Evolutionary conservation across 2,797 vertebrate genomes (phyloP), one percentile per base, ranked within the genome.

Genomic region (Cyclopterus lumpus): DNA sequence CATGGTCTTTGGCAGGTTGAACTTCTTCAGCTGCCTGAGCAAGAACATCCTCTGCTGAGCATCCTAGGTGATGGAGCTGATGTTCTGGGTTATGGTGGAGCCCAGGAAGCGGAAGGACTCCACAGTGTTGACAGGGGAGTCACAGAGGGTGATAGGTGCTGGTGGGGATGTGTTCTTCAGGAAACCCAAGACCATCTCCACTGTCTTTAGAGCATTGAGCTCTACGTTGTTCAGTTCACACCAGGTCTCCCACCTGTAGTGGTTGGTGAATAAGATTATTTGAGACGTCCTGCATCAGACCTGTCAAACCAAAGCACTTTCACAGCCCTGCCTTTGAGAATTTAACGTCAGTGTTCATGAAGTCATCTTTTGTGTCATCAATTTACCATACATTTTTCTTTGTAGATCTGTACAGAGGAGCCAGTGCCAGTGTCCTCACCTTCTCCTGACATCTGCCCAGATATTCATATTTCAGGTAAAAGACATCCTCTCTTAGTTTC

Each of bases 381-480:
- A 11, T 12, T 59, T 34, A 20, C 28, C 28, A 61, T 16, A 3
- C 4, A 3, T 26, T 10, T 18, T 32, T 76, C 22, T 64, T n/a
- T 84, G 10, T 61, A 93, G 92, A 90, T 85, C 12, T 92, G 84
- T 86, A 40, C 90, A 30, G 90, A 97, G 86, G 95, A 95, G 66
- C 82, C 89, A 1, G 84, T 76, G 1, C 70, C 89, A 30, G 93
- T 95, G 89, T 94, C 94, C 88, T 95, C 95, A 38, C 89, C 94
- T 67, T 96, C 96, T 51, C 94, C 95, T 0, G 96, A 97, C 78
- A 92, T 95, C 88, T 96, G 96, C 79, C 94, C 96, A 42, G 96
- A 97, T 79, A 93, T 95, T 30, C 96, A 95, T 0, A 67, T 95
- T 83, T 96, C 97, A 93, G 96, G 96, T 97, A 94, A 10, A 55